phyloP scores from a whole-genome alignment of 2,113 vertebrate genomes.

The Corythoichthys intestinalis region DNA sequence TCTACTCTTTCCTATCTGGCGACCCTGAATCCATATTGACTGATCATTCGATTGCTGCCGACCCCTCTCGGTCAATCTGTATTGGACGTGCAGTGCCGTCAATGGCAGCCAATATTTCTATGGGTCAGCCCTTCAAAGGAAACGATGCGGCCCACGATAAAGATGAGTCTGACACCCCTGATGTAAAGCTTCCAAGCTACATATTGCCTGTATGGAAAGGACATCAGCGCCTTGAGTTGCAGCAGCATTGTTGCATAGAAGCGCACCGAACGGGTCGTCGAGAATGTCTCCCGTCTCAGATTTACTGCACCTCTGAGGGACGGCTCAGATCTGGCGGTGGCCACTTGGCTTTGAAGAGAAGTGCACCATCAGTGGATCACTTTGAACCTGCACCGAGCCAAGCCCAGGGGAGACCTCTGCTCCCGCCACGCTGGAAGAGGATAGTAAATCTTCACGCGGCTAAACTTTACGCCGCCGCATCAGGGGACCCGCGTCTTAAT shows the following conservation, averaged over 20 bases:
- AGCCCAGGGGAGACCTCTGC: conserved; percentile 50
- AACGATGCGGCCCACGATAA: too few species aligned
- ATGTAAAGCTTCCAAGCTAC: conserved; percentile 40
- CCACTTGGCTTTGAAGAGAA: conserved; percentile 69
- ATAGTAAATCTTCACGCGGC: conserved; percentile 69
- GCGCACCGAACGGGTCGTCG: conserved; percentile 48
- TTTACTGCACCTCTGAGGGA: conserved; percentile 69
- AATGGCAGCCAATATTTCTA: too few species aligned
- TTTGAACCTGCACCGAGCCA: conserved; percentile 67
- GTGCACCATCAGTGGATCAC: conserved; percentile 58
- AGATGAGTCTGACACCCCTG: too few species aligned
- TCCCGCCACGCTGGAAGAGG: conserved; percentile 59
- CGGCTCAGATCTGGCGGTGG: conserved; percentile 68
- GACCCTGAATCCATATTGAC: too few species aligned
- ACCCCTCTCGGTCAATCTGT: too few species aligned
- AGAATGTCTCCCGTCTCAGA: conserved; percentile 61
- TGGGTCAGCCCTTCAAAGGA: too few species aligned
- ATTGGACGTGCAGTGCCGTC: too few species aligned
- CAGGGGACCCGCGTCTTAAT: conserved; percentile 56
- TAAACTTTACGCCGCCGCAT: conserved; percentile 42
- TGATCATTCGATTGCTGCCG: too few species aligned
- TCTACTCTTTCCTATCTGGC: too few species aligned
- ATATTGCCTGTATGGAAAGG: conserved; percentile 70
- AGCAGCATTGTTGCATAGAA: conserved; percentile 61
- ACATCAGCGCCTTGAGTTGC: conserved; percentile 64